A percentile compares a stretch with the other conserved stretches of the same genome.
Conservation (phyloP, 2,797 vertebrate species). For the Enteromius afrohamiltoni region DNA sequence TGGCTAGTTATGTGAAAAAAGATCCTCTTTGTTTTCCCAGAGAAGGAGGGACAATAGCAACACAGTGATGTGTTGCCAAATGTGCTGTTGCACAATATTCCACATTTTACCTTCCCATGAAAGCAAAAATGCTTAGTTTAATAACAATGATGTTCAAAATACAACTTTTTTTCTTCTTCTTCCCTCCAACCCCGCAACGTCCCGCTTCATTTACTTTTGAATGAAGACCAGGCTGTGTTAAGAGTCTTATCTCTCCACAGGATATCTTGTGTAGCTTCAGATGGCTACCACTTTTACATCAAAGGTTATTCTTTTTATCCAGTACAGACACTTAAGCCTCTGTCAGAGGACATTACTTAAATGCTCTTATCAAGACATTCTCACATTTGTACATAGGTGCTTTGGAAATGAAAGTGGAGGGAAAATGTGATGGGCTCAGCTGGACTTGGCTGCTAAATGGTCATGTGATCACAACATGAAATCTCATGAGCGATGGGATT, state of each 20-base stretch:
- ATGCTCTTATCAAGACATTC: conserved; percentile 57
- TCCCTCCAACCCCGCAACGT: not conserved
- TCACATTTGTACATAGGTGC: conserved; percentile 45
- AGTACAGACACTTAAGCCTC: conserved; percentile 53
- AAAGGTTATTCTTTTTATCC: conserved; percentile 58
- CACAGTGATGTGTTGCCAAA: conserved; percentile 13
- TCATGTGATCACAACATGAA: conserved; percentile 40
- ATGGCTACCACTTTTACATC: conserved; percentile 54
- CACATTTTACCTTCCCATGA: conserved; percentile 16
- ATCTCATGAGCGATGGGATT: not conserved
- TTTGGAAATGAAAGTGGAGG: conserved; percentile 49
- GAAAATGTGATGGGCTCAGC: not conserved
- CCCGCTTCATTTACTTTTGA: conserved; percentile 27
- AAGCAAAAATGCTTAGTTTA: conserved; percentile 13
- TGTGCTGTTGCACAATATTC: conserved; percentile 23
- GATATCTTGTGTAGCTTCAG: conserved; percentile 41
- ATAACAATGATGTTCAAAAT: conserved; percentile 23
- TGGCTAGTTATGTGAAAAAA: conserved; percentile 35
- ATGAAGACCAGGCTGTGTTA: conserved; percentile 33
- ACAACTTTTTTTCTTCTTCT: not conserved
- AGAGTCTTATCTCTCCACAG: conserved; percentile 41
- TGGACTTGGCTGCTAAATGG: conserved; percentile 25
- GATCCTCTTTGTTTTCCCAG: conserved; percentile 37
- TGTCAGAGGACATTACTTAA: conserved; percentile 62
- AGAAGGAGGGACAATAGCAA: conserved; percentile 14